These are phyloP conservation scores for Pocillopora grandis DNA, from an alignment of 92 coral and sea anemone species.

Conservation along the genomic window DNA sequence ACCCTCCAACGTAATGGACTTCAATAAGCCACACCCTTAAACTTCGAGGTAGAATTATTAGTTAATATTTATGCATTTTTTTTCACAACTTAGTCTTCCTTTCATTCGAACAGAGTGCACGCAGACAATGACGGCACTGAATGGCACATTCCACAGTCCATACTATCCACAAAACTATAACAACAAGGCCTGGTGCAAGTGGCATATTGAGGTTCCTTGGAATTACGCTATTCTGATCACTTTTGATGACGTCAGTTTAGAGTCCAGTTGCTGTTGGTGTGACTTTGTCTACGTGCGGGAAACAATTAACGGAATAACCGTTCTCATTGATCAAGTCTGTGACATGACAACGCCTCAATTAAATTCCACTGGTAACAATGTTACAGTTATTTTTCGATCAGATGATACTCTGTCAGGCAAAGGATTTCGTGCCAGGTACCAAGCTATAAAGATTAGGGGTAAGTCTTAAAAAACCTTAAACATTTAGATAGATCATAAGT, in stretches of 20 bases:
- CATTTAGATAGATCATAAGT: no score
- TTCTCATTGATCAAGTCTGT: constrained; percentile 21
- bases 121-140: constrained; percentile 48
- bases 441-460: constrained; percentile 28
- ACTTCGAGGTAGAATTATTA: not conserved
- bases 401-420: not conserved
- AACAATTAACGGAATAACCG: constrained; percentile 1
- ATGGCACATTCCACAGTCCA: constrained; percentile 54
- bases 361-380: constrained; percentile 25
- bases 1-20: no score
- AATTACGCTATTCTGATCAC: constrained; percentile 44
- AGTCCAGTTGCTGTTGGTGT: constrained; percentile 17
- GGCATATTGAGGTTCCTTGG: constrained; percentile 55
- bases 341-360: constrained; percentile 4
- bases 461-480: not conserved
- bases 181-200: constrained; percentile 44
- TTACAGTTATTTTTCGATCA: constrained; percentile 43
- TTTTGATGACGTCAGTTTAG: constrained; percentile 31
- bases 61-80: not conserved
- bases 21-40: no score
- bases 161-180: constrained; percentile 50
- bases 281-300: constrained; percentile 54
- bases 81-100: not conserved
- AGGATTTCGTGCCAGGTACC: constrained; percentile 53
- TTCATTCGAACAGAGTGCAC: constrained; percentile 31